Conservation (phyloP, 2,797 vertebrate genomes). For the Pseudochirops corinnae region DNA sequence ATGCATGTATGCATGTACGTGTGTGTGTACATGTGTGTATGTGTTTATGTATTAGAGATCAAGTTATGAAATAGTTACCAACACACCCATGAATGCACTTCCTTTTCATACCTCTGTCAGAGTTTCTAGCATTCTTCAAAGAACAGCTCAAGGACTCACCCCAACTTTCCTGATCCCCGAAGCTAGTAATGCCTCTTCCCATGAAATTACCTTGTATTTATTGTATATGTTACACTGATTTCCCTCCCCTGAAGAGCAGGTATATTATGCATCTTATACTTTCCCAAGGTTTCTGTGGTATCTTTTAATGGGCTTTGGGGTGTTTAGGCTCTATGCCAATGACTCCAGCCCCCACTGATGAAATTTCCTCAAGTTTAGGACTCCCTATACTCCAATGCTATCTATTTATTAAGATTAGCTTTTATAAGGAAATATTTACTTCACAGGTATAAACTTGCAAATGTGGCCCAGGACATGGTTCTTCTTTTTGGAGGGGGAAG, state of each 20-base stretch:
- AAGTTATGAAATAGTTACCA: not conserved
- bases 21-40: not conserved
- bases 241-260: not conserved
- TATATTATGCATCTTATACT: not conserved
- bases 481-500: too few relatives aligned
- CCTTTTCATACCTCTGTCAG: not conserved
- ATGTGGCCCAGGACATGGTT: not conserved
- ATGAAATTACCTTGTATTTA: not conserved
- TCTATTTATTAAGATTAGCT: not conserved
- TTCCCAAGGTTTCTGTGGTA: not conserved
- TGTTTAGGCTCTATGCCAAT: not conserved
- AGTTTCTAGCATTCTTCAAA: not conserved
- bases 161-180: not conserved
- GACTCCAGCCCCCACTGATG: not conserved
- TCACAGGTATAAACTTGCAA: not conserved
- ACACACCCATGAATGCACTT: not conserved
- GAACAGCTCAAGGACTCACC: not conserved
- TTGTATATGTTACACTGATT: not conserved
- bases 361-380: not conserved
- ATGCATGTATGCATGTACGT: not conserved
- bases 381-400: not conserved
- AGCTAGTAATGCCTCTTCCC: not conserved
- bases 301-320: not conserved
- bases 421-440: not conserved
- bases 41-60: not conserved